Evolutionary conservation across 2,888 invertebrate genomes (phyloP), one percentile per base, ranked within the genome.

Genomic region (Drosophila atripex): DNA sequence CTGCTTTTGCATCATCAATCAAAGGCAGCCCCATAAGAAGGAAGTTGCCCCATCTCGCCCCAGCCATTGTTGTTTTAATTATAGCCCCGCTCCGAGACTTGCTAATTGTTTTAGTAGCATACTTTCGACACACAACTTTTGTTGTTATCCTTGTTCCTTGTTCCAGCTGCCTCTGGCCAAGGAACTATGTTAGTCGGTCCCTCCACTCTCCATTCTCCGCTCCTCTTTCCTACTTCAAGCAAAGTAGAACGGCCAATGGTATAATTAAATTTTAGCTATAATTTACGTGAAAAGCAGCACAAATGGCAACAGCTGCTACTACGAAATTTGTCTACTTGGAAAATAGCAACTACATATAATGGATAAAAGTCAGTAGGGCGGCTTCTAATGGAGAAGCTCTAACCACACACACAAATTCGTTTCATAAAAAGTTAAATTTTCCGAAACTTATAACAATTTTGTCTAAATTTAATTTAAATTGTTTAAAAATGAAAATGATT

Each of bases 61-160:
- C 35, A n/a, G 18, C 52, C 55, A 51, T 71, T 87, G 77, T 77
- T 78, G 85, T 73, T 86, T 86, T 86, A 88, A 88, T 83, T 86
- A 80, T 87, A 69, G 73, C 71, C 52, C 63, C 38, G 54, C 57
- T 46, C 72, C 41, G 53, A 46, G 75, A 77, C 53, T 73, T 76
- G 86, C 83, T 82, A 82, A 82, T 82, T 82, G 82, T 82, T 83
- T 83, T 88, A 83, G 88, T 87, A 88, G 73, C 83, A 75, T 88
- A 86, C 87, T 80, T 86, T 66, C 52, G 77, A 60, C 66, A 65
- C 38, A 76, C 54, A 56, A 54, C 68, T 60, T 56, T 63, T 45
- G 54, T 54, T 53, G 58, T 45, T 25, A 45, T 41, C 54, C 55
- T n/a, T 12, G 39, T 18, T 51, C 23, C 32, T n/a, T 12, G 39